Evolutionary conservation across 2,113 vertebrate genomes (phyloP), one percentile per base, ranked within the genome.

Genomic region (Austrofundulus limnaeus): DNA sequence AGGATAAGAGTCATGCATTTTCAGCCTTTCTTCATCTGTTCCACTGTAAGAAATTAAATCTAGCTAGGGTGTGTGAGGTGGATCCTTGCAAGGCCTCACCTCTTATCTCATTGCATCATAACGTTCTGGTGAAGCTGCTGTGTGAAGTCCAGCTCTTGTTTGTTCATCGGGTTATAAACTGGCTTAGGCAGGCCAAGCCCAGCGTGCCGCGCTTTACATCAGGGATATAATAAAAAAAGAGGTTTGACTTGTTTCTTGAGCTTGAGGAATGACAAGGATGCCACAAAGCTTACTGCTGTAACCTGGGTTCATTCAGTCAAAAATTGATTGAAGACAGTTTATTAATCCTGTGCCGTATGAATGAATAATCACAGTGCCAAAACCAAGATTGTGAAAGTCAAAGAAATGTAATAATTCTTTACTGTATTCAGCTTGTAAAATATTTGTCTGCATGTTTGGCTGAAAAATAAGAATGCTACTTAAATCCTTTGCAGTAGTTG

Each of bases 81-180:
- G 37, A 49, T 75, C 42, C 54, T 31, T 61, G 39, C 39, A 34
- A 78, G 75, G 71, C 77, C 69, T 57, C 23, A 0, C 17, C 73
- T 43, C 74, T 85, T 84, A 85, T 85, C 82, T 72, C 55, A 20
- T 37, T 53, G 65, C 19, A 49, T 37, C 77, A 72, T 82, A 78
- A 79, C 63, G 72, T 78, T 83, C 72, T 17, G 39, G 46, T 70
- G 59, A 60, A 70, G 56, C 62, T 34, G 23, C 24, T 70, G 66
- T 82, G 55, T 78, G 67, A 84, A 72, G 77, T 85, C 60, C 79
- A 86, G 37, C 39, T 65, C 21, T 45, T 80, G 72, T 87, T 86
- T 89, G 77, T 66, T 72, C 50, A 73, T 50, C n/a, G 4, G 38
- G 48, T 72, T 69, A 48, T 73, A 84, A 42, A 79, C 64, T 49